These are phyloP conservation scores for Rhabdornis inornatus DNA, from an alignment of 2,113 vertebrate species.

Conservation along the genomic window DNA sequence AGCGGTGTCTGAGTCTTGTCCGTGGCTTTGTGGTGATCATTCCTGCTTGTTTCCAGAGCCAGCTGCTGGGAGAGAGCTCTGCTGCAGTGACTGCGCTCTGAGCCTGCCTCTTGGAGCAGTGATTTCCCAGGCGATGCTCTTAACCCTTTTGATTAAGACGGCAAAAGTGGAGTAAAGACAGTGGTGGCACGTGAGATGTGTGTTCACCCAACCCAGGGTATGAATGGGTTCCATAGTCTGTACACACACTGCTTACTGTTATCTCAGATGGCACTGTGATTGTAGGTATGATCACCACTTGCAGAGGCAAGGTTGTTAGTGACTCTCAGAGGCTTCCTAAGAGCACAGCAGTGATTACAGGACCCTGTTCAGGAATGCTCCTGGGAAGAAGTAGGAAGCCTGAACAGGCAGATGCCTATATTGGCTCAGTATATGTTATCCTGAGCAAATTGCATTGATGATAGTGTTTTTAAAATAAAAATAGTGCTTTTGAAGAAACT, in stretches of 20 bases:
- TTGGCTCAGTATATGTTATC: background rate
- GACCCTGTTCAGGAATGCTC: background rate
- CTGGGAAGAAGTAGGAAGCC: background rate
- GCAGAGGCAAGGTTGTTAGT: background rate
- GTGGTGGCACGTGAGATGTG: fast-evolving
- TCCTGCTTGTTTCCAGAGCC: background rate
- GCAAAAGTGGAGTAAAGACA: background rate
- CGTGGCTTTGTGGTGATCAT: background rate
- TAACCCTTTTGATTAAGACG: background rate
- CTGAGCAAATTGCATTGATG: background rate
- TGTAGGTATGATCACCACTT: background rate
- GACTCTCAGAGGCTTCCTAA: background rate
- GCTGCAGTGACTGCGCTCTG: background rate
- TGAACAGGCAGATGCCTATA: background rate
- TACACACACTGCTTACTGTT: background rate
- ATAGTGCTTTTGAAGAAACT: background rate
- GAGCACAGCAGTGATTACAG: background rate
- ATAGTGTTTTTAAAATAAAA: background rate
- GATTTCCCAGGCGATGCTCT: background rate
- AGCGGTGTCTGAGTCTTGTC: background rate
- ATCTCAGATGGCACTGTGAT: background rate
- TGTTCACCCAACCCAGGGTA: background rate
- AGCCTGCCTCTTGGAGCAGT: background rate
- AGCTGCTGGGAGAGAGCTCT: background rate
- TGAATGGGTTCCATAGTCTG: background rate